Percentiles rank a stretch among this genome's conserved stretches.
These are phyloP conservation scores for Drosophila seguyi DNA, from an alignment of 1,140 invertebrate species.

Conservation along the genomic window DNA sequence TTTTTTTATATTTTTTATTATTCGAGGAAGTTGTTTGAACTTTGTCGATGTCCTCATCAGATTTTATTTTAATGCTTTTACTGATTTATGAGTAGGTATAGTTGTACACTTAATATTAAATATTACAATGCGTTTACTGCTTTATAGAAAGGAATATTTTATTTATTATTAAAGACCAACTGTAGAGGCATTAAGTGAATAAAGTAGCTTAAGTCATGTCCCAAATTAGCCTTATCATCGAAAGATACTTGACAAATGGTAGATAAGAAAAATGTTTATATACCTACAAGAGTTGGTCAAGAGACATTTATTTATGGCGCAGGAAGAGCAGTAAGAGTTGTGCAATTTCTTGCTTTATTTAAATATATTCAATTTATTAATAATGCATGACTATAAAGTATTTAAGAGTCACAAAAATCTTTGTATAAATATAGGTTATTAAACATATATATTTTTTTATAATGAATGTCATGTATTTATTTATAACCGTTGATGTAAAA, in stretches of 20 bases:
- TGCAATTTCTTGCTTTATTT: not conserved
- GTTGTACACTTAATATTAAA: not conserved
- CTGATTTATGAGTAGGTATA: not conserved
- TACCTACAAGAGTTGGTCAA: conserved; percentile 6
- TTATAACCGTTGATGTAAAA: not conserved
- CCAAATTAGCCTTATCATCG: conserved; percentile 45
- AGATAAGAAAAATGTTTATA: conserved; percentile 36
- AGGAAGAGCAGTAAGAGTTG: not conserved
- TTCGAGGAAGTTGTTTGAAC: conserved; percentile 6
- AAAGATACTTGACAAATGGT: conserved; percentile 4
- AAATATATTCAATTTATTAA: not conserved
- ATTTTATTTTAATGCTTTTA: not conserved
- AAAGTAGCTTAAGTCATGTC: conserved; percentile 36
- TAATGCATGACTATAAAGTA: not conserved
- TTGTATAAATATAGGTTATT: not conserved
- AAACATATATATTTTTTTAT: not conserved
- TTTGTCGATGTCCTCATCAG: conserved; percentile 15
- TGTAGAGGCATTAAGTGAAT: not conserved
- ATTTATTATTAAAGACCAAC: not conserved
- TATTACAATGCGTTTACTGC: not conserved
- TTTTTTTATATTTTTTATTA: not conserved
- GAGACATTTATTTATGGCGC: conserved; percentile 2
- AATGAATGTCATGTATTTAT: not conserved
- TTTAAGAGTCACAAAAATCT: not conserved
- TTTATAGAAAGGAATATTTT: not conserved